These are phyloP conservation scores for Tyrophagus putrescentiae DNA, from an alignment of 1,140 invertebrate species.

Conservation along the genomic window DNA sequence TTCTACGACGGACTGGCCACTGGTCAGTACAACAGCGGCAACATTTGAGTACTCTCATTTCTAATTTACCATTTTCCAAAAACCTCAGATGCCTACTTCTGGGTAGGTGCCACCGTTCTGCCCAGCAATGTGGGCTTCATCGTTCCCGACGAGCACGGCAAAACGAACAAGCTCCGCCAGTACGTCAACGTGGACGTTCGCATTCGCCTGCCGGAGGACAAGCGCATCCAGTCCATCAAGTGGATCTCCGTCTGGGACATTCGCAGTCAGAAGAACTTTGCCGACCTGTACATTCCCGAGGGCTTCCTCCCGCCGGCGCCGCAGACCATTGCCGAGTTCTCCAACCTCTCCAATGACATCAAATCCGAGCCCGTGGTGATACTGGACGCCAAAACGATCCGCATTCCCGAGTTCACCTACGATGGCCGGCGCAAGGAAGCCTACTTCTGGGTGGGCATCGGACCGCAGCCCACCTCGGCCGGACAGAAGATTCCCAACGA, in stretches of 20 bases:
- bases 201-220: constrained; percentile 62
- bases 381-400: constrained; percentile 75
- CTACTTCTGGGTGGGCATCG: constrained; percentile 82
- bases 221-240: constrained; percentile 62
- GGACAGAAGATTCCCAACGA: constrained; percentile 74
- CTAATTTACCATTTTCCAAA: neutral
- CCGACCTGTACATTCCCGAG: constrained; percentile 75
- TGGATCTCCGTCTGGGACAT: constrained; percentile 83
- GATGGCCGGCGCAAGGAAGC: constrained; percentile 56
- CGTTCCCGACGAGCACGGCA: constrained; percentile 69
- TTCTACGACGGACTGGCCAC: constrained; percentile 79
- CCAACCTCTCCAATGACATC: constrained; percentile 60
- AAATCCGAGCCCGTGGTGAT: constrained; percentile 78
- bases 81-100: constrained; percentile 58
- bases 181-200: constrained; percentile 76
- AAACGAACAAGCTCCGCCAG: constrained; percentile 63
- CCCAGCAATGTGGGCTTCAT: constrained; percentile 80
- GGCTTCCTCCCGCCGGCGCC: constrained; percentile 71
- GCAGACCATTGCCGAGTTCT: constrained; percentile 53
- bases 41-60: constrained; percentile 18
- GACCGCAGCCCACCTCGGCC: constrained; percentile 57
- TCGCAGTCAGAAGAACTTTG: constrained; percentile 59
- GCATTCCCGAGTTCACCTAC: constrained; percentile 80
- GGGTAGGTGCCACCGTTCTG: constrained; percentile 67
- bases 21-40: constrained; percentile 35